These are phyloP conservation scores for Carassius auratus DNA, from an alignment of 2,113 vertebrate genomes.

Conservation along the genomic window DNA sequence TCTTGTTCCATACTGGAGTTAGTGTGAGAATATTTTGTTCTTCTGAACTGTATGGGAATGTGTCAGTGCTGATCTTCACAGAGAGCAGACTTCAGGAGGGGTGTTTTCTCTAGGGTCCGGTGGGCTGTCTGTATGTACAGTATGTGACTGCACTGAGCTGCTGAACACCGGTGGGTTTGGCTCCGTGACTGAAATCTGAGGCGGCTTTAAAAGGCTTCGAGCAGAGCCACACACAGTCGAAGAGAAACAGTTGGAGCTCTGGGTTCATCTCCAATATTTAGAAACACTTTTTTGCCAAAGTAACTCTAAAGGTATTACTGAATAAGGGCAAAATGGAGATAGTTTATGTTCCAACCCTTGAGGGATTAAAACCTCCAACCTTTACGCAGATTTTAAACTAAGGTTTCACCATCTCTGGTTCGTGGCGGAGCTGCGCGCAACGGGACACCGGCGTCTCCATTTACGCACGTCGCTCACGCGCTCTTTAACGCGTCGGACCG, in stretches of 20 bases:
- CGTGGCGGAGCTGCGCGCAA: background rate
- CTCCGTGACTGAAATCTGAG: constrained; percentile 20
- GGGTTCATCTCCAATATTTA: background rate
- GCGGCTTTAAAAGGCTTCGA: constrained; percentile 3
- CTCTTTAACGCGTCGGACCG: background rate
- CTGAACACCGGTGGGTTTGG: constrained; percentile 15
- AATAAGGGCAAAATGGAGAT: background rate
- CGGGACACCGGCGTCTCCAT: constrained; percentile 21
- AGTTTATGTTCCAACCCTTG: background rate
- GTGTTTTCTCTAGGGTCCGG: background rate
- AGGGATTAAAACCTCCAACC: background rate
- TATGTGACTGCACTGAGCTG: background rate
- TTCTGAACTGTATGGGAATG: constrained; percentile 17
- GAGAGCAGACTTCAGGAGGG: background rate
- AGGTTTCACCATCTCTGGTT: background rate
- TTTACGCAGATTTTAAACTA: background rate
- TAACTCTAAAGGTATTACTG: background rate
- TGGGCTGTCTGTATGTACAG: background rate
- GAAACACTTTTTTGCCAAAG: background rate
- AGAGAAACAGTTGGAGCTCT: background rate
- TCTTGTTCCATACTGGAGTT: background rate
- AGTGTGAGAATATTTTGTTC: background rate
- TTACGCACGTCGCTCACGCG: constrained; percentile 9
- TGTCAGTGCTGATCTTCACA: background rate
- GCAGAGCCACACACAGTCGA: background rate